Evolutionary conservation across 1,140 invertebrate genomes (phyloP).

Genomic region (Acromyrmex heyeri): DNA sequence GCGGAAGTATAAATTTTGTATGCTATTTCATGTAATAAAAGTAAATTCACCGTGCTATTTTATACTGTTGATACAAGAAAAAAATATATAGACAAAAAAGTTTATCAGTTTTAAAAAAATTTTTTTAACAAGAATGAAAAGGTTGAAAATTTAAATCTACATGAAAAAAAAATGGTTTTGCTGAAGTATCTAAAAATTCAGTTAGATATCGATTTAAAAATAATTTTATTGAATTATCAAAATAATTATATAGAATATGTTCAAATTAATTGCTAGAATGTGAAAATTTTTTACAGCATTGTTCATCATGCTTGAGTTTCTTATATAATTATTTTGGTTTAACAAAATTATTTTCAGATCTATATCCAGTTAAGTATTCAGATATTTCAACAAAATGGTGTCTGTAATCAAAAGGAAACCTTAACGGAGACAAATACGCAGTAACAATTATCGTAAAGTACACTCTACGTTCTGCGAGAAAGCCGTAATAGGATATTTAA

Average conservation of each 20-base stretch:
- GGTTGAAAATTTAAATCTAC: neutral
- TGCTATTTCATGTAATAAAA: conserved; percentile 13
- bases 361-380: no score
- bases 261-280: no score
- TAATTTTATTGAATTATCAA: no score
- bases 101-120: neutral
- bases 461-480: neutral
- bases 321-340: no score
- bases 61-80: no score
- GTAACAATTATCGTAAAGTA: conserved; percentile 40
- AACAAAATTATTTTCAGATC: no score
- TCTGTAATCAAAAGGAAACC: neutral
- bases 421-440: neutral
- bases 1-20: conserved; percentile 7
- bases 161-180: neutral
- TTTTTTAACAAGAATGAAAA: neutral
- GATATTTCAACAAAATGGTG: no score
- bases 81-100: neutral
- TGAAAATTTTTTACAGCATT: no score
- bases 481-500: conserved; percentile 15
- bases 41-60: neutral
- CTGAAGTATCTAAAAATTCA: no score
- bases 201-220: no score
- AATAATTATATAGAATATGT: no score
- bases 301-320: no score